Evolutionary conservation across 2,888 invertebrate species (phyloP), one percentile per base, ranked within the genome.

Genomic region (Heliconius charithonia): DNA sequence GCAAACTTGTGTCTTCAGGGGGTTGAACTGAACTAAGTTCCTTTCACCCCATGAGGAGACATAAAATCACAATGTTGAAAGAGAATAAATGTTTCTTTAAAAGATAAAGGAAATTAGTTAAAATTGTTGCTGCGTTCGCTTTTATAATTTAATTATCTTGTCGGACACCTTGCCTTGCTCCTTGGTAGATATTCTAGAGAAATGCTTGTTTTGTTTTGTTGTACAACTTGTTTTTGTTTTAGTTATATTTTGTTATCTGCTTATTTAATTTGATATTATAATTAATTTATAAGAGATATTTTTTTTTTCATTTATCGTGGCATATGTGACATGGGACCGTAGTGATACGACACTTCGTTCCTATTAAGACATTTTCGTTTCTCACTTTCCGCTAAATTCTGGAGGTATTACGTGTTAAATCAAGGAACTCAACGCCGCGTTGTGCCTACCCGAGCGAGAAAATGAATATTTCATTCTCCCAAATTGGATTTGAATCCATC

Each of bases 81-180:
- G 69, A 41, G 25, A 59, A 72, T 59, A n/a, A 37, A 72, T 59
- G 72, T 59, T 72, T 32, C 19, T 59, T 37, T n/a, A 59, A 29
- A 51, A 51, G 9, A 51, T 71, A 71, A 59, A 72, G 22, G 59
- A n/a, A 72, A 72, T 72, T 72, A 72, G 56, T 72, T 32, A n/a
- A 72, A 32, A 71, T 29, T 32, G 25, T 72, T 72, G 59, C 72
- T 59, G 56, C 32, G 7, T 59, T 37, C 56, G 72, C 51, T 32
- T 59, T 59, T 59, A 59, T 72, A 72, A 72, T 72, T 72, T 72
- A 72, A 72, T 72, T 72, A 59, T 72, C 4, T 72, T 32, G 25
- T 41, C 41, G 59, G 59, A 72, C 72, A 72, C 72, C 72, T 72
- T n/a, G 59, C 72, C 32, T 32, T 59, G 41, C 32, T 51, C 32